Evolutionary conservation across 2,888 invertebrate genomes (phyloP), one percentile per base, ranked within the genome.

Genomic region (Limnephilus marmoratus): DNA sequence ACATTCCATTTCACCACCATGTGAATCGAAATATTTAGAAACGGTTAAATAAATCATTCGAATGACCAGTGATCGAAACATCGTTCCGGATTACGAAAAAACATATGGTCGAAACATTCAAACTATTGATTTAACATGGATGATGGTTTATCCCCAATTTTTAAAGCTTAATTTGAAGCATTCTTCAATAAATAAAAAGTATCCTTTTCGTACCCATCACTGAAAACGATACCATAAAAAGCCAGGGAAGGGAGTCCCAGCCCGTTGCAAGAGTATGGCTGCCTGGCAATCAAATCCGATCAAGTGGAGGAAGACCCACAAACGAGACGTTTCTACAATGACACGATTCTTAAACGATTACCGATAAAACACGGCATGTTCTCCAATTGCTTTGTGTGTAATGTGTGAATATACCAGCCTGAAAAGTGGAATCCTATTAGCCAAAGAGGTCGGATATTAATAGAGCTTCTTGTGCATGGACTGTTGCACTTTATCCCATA

Each of bases 321-420:
- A 81, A 49, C 49, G 90, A 45, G 45, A 82, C 24, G 49, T 82
- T 49, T 45, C 49, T 82, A 68, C 68, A 88, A 86, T 29, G 90
- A 90, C 90, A 82, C 49, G 90, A 90, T 82, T 82, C 82, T 90
- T 29, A 82, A 90, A 53, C 49, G 49, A 82, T 90, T 31, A 37
- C 37, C 49, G 86, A 45, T 86, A 86, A 49, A 68, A n/a, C 68
- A 9, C 7, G 68, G 9, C 29, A 2, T 89, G 68, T 89, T 89
- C 53, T 80, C 41, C 88, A 80, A 89, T 89, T 81, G 88, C 88
- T 41, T 80, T 24, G 34, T 34, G 88, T 89, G 80, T 89, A 80
- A 68, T 80, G 31, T 88, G 80, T 34, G 80, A 80, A 88, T 80
- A 81, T 80, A 89, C 81, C 13, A 18, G 68, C 3, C 80, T 31